These are phyloP conservation scores for Enhydra lutris DNA, from an alignment of 2,113 vertebrate genomes.

Conservation along the genomic window DNA sequence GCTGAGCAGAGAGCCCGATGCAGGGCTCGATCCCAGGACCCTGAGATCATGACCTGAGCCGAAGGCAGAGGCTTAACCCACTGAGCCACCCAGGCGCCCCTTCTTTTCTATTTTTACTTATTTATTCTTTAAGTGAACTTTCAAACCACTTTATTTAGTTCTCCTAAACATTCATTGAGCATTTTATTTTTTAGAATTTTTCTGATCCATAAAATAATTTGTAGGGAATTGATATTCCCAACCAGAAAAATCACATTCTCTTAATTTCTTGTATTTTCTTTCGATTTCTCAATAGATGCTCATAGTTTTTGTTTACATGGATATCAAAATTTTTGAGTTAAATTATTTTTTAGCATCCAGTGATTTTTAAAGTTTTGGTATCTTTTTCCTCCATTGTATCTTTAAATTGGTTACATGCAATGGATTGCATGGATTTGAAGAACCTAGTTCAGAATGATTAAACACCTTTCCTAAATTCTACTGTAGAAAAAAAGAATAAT, in stretches of 20 bases:
- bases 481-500: neutral
- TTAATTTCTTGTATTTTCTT: neutral
- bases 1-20: no score
- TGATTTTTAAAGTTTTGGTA: neutral
- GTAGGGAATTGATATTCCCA: neutral
- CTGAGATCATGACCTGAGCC: no score
- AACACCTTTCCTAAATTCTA: neutral
- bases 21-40: no score
- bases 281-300: neutral
- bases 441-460: neutral
- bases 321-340: neutral
- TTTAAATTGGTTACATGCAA: neutral
- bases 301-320: neutral
- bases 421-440: neutral
- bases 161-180: neutral
- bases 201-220: neutral
- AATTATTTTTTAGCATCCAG: neutral
- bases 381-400: neutral
- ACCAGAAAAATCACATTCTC: neutral
- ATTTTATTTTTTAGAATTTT: neutral
- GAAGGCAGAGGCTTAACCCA: no score
- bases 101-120: conserved; percentile 8
- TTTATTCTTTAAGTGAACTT: neutral
- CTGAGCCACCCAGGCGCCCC: no score
- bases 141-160: neutral